A percentile compares a stretch with the other conserved stretches of the same genome.
These are phyloP conservation scores for Myrmophylax atrothorax DNA, from an alignment of 2,113 vertebrate species.

Conservation along the genomic window DNA sequence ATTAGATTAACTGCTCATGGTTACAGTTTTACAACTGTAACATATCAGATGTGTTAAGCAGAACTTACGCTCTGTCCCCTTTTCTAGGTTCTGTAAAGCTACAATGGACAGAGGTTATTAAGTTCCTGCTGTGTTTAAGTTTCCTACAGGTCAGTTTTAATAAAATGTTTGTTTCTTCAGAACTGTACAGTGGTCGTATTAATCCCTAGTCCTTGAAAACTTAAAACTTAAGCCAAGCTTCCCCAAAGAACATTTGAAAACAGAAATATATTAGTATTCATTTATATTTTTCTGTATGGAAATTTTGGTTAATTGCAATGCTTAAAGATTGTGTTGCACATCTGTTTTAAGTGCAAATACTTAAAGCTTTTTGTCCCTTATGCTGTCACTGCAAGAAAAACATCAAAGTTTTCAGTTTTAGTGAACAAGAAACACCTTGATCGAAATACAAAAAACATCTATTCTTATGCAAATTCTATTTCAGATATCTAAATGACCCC, in stretches of 20 bases:
- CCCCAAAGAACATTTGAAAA: constrained; percentile 44
- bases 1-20: constrained; percentile 67
- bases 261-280: constrained; percentile 18
- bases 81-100: constrained; percentile 41
- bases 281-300: constrained; percentile 53
- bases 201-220: constrained; percentile 30
- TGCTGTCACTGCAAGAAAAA: constrained; percentile 32
- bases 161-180: constrained; percentile 55
- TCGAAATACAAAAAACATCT: constrained; percentile 53
- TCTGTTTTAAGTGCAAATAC: constrained; percentile 25
- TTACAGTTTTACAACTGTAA: constrained; percentile 63
- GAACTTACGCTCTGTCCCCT: constrained; percentile 36
- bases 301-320: constrained; percentile 60
- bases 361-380: constrained; percentile 67
- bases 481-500: constrained; percentile 61
- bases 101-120: constrained; percentile 44
- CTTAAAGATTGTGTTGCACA: constrained; percentile 47
- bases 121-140: constrained; percentile 46
- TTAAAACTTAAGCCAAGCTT: constrained; percentile 32
- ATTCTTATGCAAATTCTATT: constrained; percentile 75
- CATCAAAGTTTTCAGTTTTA: constrained; percentile 68
- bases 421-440: constrained; percentile 66
- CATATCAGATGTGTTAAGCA: constrained; percentile 58
- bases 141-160: constrained; percentile 45
- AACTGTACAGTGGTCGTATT: not conserved